Evolutionary conservation across 2,113 vertebrate genomes (phyloP), one percentile per base, ranked within the genome.

Genomic region (Lasiurus cinereus): DNA sequence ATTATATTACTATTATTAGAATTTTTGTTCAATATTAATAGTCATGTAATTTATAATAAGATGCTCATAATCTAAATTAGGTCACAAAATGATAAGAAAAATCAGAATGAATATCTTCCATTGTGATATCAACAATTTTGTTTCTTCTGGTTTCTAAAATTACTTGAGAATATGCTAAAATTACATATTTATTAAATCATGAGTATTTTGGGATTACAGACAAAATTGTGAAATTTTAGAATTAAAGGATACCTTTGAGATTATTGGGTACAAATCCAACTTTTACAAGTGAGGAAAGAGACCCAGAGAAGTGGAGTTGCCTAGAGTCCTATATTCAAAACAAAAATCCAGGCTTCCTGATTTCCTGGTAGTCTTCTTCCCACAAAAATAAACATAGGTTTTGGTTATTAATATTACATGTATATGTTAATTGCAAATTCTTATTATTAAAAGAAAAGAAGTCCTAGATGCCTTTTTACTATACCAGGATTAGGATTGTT

Each of bases 11-110:
- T 59, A 18, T 93, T 85, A 91, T 48, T 59, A 56, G 50, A 77
- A 83, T 31, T 48, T 48, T 72, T 86, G 86, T 62, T 93, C 74
- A 90, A 54, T 73, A 72, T 88, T 92, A 54, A 15, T 46, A 64
- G 54, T 82, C 22, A 62, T 48, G 43, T 82, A 56, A 84, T 88
- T 92, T 82, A 39, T 83, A 72, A 78, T 86, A 88, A 72, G 19
- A 79, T 87, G 43, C 22, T 91, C 22, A 77, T 64, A 59, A 94
- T 64, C 52, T 94, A 93, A 94, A 80, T 89, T 84, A 62, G 43
- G 33, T 90, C 73, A 91, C 52, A 92, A 92, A 73, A 9, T 69
- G 54, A 78, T 50, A 36, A 50, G 1, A 93, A 33, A 78, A 92
- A 73, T 15, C 36, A 12, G 14, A 69, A 21, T 52, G 21, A 88